Evolutionary conservation across 2,888 invertebrate genomes (phyloP).

Genomic region (Ectropis crepuscularia): DNA sequence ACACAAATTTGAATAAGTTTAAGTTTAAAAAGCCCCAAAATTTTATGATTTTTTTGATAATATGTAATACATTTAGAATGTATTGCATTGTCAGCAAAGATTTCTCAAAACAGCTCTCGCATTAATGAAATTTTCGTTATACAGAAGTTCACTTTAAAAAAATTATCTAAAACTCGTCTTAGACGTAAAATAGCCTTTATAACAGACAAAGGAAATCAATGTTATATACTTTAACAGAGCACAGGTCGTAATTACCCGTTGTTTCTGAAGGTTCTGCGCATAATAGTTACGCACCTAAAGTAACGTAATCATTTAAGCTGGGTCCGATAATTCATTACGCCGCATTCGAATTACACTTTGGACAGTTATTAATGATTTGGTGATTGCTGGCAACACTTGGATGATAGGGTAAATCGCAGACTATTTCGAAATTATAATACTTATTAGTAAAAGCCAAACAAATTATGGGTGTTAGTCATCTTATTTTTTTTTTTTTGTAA

Average conservation of each 20-base stretch:
- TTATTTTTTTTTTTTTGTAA: no score
- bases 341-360: conserved; percentile 60
- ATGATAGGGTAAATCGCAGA: conserved; percentile 53
- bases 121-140: no score
- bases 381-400: conserved; percentile 62
- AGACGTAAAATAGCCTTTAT: conserved; percentile 8
- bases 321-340: conserved; percentile 65
- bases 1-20: no score
- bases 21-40: no score
- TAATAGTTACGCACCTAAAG: conserved; percentile 35
- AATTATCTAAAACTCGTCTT: neutral
- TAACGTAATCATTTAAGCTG: conserved; percentile 53
- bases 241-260: conserved; percentile 33
- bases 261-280: conserved; percentile 35
- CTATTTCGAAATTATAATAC: conserved; percentile 44
- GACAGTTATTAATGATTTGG: conserved; percentile 64
- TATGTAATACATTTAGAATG: no score
- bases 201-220: conserved; percentile 24
- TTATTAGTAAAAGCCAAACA: neutral
- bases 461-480: neutral
- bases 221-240: conserved; percentile 21
- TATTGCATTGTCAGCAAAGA: no score
- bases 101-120: no score
- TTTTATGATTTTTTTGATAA: no score
- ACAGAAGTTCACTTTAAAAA: neutral